Conservation (phyloP, 35 echinoderm and acorn worm genomes). For the Heliocidaris tuberculata region DNA sequence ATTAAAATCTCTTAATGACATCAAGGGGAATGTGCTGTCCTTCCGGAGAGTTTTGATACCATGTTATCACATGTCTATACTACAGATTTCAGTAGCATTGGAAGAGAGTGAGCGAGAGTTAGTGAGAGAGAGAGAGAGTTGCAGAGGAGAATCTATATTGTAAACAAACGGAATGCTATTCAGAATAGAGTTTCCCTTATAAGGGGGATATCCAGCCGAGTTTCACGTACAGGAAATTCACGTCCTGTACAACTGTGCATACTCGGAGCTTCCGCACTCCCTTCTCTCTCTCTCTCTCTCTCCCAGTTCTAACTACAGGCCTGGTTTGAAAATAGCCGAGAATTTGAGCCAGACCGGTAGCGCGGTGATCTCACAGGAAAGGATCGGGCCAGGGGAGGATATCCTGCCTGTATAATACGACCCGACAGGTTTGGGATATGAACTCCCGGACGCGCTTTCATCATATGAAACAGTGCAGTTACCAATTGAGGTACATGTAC, state of each 20-base stretch:
- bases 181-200: not conserved
- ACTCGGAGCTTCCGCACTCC: not conserved
- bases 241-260: not conserved
- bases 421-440: too few species aligned
- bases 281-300: not conserved
- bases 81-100: not conserved
- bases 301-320: not conserved
- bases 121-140: not conserved
- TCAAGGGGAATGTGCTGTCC: not conserved
- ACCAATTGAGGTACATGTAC: too few species aligned
- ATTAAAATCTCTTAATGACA: not conserved
- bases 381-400: not conserved
- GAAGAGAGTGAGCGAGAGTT: not conserved
- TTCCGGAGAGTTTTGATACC: not conserved
- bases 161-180: not conserved
- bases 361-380: not conserved
- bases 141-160: not conserved
- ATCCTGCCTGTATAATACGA: not conserved
- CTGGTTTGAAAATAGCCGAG: not conserved
- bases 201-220: not conserved
- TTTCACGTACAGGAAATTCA: slow-evolving; percentile 15
- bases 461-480: too few species aligned
- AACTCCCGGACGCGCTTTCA: too few species aligned
- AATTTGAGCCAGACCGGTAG: not conserved
- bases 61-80: not conserved